Evolutionary conservation across 2,797 vertebrate genomes (phyloP), one percentile per base, ranked within the genome.

Genomic region (Ceryle rudis): DNA sequence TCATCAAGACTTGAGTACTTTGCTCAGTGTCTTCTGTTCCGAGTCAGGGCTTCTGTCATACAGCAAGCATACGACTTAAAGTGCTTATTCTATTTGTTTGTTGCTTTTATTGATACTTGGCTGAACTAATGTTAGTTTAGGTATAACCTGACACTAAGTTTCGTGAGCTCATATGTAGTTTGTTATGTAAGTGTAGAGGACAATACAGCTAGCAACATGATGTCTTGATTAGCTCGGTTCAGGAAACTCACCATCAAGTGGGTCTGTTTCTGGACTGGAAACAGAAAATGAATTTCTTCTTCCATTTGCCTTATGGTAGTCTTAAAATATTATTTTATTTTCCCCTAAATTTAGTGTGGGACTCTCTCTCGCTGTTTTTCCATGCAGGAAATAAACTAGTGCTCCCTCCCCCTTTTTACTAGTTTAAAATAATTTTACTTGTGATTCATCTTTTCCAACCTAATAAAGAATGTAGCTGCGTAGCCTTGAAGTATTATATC

Each of bases 371-470:
- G n/a, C 5, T 41, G 3, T 31, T 87, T 87, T 93, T 67, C 17
- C 9, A n/a, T 26, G 23, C 8, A 82, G 52, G 81, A 67, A 61
- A 81, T 2, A 31, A 42, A 13, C 52, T 65, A 39, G 14, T 52
- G 5, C 35, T 79, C 6, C 21, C 39, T 93, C 13, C 15, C 10
- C 10, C 19, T 62, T 91, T 70, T 44, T 82, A 28, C 11, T 82
- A 11, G 31, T n/a, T 67, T 64, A 49, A 21, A 51, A 23, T 31
- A 65, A 29, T 51, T 84, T 86, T 72, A 54, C 28, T 39, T 58
- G 14, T 70, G 74, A 82, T 66, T 91, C 9, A 19, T 73, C 21
- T 95, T 87, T 87, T 91, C 71, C 67, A 88, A 10, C 29, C 35
- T 70, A 52, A 60, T 61, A 55, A 89, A 82, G 14, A 58, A 39